Base-by-base conservation (phyloP, 2,888 invertebrate genomes). In the Acronicta alni region DNA sequence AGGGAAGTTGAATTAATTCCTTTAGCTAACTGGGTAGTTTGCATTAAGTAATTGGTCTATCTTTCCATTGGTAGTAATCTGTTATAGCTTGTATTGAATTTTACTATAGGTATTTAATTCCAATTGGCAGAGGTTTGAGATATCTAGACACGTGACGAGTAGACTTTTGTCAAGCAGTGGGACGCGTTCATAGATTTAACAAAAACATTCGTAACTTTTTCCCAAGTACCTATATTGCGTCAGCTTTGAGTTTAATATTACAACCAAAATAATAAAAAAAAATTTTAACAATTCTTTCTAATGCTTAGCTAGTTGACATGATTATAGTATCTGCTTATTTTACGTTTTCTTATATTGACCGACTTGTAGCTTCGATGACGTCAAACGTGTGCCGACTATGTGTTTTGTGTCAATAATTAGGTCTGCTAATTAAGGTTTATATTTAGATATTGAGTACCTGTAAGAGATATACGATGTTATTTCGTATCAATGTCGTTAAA, bases 291-390 rank as follows among this genome's bases (percentile, higher is more conserved):
- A n/a, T n/a, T n/a, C 35, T 35, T 0, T 35, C 30, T n/a, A n/a
- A 35, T 43, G 1, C 35, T 32, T 30, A 42, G 17, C 26, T 15
- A 52, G 10, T 59, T 41, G 39, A 48, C 68, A 64, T 17, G 16
- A 23, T 44, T 54, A n/a, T 46, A n/a, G 10, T 38, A 15, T 46
- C 17, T 64, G 68, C 68, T 64, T 59, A 64, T 7, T 59, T 9
- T n/a, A 52, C 55, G 35, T 32, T 68, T 68, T 64, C 59, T 64
- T 39, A 54, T 69, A 69, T 62, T 69, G 69, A 73, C 69, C 69
- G 63, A 68, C 47, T 57, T 67, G 32, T 53, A 23, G 16, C 16
- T 32, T 39, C 16, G 17, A 14, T 74, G 70, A 70, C 70, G 70
- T 74, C 70, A 64, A 54, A 43, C 30, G 45, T 56, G 38, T 73